A percentile compares a stretch with the other conserved stretches of the same genome.
Evolutionary conservation across 2,888 invertebrate genomes (phyloP).

Genomic region (Synanthedon andrenaeformis): DNA sequence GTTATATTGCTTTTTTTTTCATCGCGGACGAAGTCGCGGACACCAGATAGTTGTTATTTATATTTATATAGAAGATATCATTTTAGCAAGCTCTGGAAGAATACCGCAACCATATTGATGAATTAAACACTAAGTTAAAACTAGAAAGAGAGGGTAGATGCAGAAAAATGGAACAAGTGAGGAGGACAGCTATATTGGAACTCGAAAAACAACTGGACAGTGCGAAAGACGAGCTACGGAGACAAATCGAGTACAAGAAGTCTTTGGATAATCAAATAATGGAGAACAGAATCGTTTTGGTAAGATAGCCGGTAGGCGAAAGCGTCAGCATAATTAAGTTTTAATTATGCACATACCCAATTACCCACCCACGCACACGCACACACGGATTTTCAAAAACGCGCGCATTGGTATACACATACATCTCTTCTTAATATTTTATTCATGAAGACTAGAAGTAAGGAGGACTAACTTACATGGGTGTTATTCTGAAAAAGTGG

Average conservation of each 20-base stretch:
- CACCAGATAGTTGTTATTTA: no score
- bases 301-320: constrained; percentile 12
- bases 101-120: constrained; percentile 37
- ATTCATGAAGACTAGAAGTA: no score
- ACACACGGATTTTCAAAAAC: no score
- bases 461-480: no score
- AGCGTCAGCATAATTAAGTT: background rate
- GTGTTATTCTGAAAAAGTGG: no score
- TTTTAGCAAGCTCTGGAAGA: constrained; percentile 41
- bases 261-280: constrained; percentile 35
- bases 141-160: constrained; percentile 25
- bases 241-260: constrained; percentile 46
- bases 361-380: no score
- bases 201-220: constrained; percentile 29
- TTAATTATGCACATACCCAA: no score
- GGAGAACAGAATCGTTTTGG: constrained; percentile 41
- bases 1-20: no score
- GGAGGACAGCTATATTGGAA: constrained; percentile 32
- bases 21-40: no score
- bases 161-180: constrained; percentile 38
- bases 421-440: no score
- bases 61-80: background rate
- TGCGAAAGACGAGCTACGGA: constrained; percentile 37
- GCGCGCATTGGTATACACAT: no score
- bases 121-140: constrained; percentile 25